Evolutionary conservation across 2,797 vertebrate genomes (phyloP), one percentile per base, ranked within the genome.

Genomic region (Ceryle rudis): DNA sequence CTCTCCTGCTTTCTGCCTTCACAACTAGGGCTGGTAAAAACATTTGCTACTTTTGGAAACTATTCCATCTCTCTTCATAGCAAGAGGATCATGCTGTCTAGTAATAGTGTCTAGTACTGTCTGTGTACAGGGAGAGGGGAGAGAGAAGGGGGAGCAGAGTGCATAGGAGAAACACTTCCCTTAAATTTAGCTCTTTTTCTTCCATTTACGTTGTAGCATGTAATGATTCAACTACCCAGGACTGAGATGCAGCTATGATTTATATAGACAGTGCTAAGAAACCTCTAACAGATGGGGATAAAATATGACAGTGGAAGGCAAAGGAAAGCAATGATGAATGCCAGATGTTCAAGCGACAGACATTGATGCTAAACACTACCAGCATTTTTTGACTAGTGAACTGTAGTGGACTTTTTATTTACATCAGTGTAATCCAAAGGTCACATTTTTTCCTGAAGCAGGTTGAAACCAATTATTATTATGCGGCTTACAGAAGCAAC

Each of bases 231-330:
- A 37, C 52, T 62, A 33, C 22, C 31, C 73, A 60, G 46, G 75
- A 55, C 73, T 49, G 75, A 77, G 79, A 83, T n/a, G 49, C 70
- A 79, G 85, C 67, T 58, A 18, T 44, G 81, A 86, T 71, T 96
- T 70, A 74, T 39, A 82, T 6, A 58, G 88, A 33, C 60, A 86
- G 55, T 26, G 26, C 80, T 90, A 79, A 71, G 94, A 91, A 96
- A 81, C 60, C 73, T 49, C 70, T 42, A 92, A 83, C 39, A 94
- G 90, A 90, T 84, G 92, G 81, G 82, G 83, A 93, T 94, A 80
- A 97, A 95, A 96, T 87, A 90, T 49, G 54, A 87, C 82, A 95
- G 74, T 14, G 77, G 70, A 88, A 93, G 57, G 93, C 42, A 77
- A 86, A 90, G 64, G 64, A 66, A 86, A 82, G 74, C 65, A 49